Evolutionary conservation across 92 coral and sea anemone genomes (phyloP), one percentile per base, ranked within the genome.

Genomic region (Epizoanthus ramosus): DNA sequence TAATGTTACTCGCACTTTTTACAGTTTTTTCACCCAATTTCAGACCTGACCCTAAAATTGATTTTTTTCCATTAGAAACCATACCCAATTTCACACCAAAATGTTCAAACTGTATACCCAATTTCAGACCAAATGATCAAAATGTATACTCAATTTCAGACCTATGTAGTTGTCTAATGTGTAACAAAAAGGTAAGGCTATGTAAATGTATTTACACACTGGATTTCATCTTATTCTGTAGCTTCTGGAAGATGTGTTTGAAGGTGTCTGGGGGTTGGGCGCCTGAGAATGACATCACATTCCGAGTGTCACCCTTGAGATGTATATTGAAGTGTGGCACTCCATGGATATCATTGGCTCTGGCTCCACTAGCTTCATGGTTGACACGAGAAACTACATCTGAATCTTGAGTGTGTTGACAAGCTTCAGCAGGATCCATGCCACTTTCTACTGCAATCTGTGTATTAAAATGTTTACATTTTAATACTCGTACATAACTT

Each of bases 221-320:
- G n/a, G 98, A 74, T 80, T 94, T 96, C 18, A 89, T 90, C 43
- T 75, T 79, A 16, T 76, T 80, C 75, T 94, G 72, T 19, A 93
- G 84, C 17, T 83, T 92, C 73, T 83, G 90, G 72, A 96, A 94
- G 65, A 96, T 85, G 14, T 84, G 86, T 23, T 85, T 73, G 75
- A 94, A 89, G 14, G 90, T 88, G 4, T 88, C 95, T 2, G 98
- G 84, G 21, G 99, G 97, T 53, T 96, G 99, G 1, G 99, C 99
- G 6, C 99, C 99, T 8, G 99, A 96, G 66, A 96, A 96, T 31
- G 91, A 82, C 17, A 89, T 87, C 56, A 64, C 71, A 8, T 68
- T 87, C 83, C 80, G 85, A 18, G 52, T 59, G 43, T 86, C 84
- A 2, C 95, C 93, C 74, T 88, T 83, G 35, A 92, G 81, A 43